phyloP scores from a whole-genome alignment of 2,113 vertebrate genomes.

The Colossoma macropomum region DNA sequence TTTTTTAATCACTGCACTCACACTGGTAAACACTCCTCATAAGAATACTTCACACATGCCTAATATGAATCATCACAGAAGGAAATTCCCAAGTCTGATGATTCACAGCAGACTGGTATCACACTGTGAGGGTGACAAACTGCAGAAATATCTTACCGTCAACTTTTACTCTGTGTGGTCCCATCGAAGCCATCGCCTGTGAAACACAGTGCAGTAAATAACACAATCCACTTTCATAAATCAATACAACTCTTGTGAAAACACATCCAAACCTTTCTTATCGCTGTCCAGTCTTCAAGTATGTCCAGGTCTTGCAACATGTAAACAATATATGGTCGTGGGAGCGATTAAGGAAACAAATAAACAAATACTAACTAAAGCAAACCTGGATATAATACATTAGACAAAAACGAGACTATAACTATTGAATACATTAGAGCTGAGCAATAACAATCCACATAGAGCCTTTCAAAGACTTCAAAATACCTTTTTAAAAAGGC shows the following conservation, averaged over 20 bases:
- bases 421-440: too few relatives aligned
- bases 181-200: constrained; percentile 93
- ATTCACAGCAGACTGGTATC: too few relatives aligned
- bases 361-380: neutral
- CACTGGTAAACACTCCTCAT: too few relatives aligned
- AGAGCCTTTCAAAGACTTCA: too few relatives aligned
- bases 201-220: constrained; percentile 42
- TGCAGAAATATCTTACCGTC: constrained; percentile 82
- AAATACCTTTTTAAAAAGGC: too few relatives aligned
- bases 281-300: constrained; percentile 97
- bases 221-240: constrained; percentile 5
- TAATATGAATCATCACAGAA: too few relatives aligned
- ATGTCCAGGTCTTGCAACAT: constrained; percentile 97
- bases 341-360: constrained; percentile 76
- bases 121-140: neutral
- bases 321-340: constrained; percentile 98
- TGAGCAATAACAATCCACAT: too few relatives aligned
- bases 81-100: too few relatives aligned
- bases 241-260: neutral
- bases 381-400: neutral
- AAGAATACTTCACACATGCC: too few relatives aligned
- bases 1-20: too few relatives aligned
- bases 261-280: constrained; percentile 85
- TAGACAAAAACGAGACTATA: too few relatives aligned
- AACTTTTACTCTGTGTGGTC: constrained; percentile 89